Base-by-base conservation (phyloP, 2,888 invertebrate genomes). In the Crossocerus cetratus region DNA sequence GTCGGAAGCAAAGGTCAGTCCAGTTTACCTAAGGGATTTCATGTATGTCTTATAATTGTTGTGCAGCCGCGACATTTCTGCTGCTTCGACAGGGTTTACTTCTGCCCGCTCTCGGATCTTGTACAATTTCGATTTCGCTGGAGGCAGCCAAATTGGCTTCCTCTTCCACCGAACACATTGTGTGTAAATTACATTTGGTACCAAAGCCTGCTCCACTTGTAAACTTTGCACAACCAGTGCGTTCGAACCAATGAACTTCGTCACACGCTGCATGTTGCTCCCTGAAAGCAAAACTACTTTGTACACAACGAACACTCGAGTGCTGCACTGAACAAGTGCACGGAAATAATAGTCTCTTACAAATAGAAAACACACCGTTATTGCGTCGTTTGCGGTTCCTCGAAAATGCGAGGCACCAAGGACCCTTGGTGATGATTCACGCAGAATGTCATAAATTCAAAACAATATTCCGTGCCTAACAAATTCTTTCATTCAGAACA, bases 121-220 rank as follows among this genome's bases (percentile, higher is more conserved):
- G 90, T 93, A 97, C 59, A 95, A 78, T 91, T 97, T 97, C 80
- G 93, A 94, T 91, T 95, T 96, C 0, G 97, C 97, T 14, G 93
- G 93, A 2, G 96, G 95, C 58, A 96, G 68, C 96, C 96, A 96
- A 75, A 94, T 91, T 0, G 97, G 97, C 90, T 97, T 97, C 80
- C 95, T 92, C 91, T 91, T 90, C 92, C 93, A 93, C 81, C 94
- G 90, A 5, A 93, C 90, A 63, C 90, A 78, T 76, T 89, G 87
- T 49, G 77, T 73, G 56, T 63, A 65, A 43, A 68, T 53, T 21
- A 57, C 60, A 45, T 65, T 68, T 2, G 23, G 58, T 44, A 53
- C 59, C 32, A 76, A 65, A 65, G 57, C 58, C 21, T 78, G 71
- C 1, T 63, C 61, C 56, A 21, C 59, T 43, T 21, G 57, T 65